Base-by-base conservation (phyloP, 2,888 invertebrate species). In the Hypsopygia costalis region DNA sequence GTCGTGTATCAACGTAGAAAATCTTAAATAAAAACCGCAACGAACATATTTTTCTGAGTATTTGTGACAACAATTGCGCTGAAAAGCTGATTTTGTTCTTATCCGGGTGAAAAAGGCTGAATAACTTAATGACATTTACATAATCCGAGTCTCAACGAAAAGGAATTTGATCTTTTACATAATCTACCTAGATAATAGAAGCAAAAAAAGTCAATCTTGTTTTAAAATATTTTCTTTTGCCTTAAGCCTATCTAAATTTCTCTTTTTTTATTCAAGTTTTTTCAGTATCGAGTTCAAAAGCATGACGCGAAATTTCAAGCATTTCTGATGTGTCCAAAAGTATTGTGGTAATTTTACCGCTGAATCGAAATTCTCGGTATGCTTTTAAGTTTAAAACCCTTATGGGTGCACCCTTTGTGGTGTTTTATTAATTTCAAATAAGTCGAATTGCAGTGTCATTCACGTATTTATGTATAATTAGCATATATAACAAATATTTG, bases 261-360 rank as follows among this genome's bases (percentile, higher is more conserved):
- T n/a, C n/a, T n/a, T n/a, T 41, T 33, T 25, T 25, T n/a, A 27
- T 43, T 41, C 40, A 57, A 55, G 47, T 52, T 49, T 60, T 49
- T 49, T 41, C 43, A n/a, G 36, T 44, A 52, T 55, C 49, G 49
- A 3, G 2, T 45, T 47, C 45, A 45, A 48, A 58, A 51, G 54
- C 58, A 59, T 57, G 65, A 67, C 65, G 62, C 62, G 50, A 64
- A 73, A 76, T 73, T 67, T 56, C 54, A 40, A 42, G 53, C 68
- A 70, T 75, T 62, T 62, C 70, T 68, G 63, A 49, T 62, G 63
- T 67, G 62, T 63, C 66, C 66, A 58, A 69, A 73, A 79, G 68
- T 75, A 68, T 68, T 67, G 61, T 64, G 62, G 60, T 69, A 69
- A 76, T 73, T 73, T 69, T 49, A 47, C 55, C 68, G 68, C 51